Percentiles rank a stretch among this genome's conserved stretches.
These are phyloP conservation scores for Romanogobio albipinnatus DNA, from an alignment of 2,113 vertebrate genomes.

Conservation along the genomic window DNA sequence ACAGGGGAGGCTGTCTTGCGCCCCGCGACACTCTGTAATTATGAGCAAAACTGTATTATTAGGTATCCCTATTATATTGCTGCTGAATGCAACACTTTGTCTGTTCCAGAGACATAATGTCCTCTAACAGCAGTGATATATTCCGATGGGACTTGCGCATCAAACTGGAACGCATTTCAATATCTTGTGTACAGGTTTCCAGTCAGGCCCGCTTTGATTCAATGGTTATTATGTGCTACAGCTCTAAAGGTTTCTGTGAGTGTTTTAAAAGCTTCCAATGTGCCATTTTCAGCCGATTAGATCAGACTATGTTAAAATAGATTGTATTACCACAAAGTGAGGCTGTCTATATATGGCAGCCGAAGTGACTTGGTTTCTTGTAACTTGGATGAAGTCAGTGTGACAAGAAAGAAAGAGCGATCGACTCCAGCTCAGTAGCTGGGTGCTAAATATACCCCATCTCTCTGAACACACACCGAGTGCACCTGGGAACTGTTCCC, in stretches of 20 bases:
- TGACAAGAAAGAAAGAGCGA: constrained; percentile 5
- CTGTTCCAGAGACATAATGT: background rate
- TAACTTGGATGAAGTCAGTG: constrained; percentile 13
- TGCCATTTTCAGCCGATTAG: background rate
- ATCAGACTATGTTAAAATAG: constrained; percentile 19
- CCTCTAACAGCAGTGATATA: background rate
- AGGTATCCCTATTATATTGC: constrained; percentile 25
- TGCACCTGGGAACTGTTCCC: constrained; percentile 26
- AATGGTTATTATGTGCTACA: background rate
- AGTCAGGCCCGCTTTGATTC: background rate
- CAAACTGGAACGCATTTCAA: background rate
- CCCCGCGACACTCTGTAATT: constrained; percentile 35
- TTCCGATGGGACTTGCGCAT: background rate
- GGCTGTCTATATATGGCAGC: constrained; percentile 28
- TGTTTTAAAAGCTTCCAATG: constrained; percentile 14
- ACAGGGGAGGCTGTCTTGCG: constrained; percentile 11
- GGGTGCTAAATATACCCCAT: constrained; percentile 32
- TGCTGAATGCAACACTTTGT: background rate
- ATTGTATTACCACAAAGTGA: background rate
- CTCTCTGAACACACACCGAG: constrained; percentile 1
- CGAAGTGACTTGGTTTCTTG: background rate
- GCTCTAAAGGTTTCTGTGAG: background rate
- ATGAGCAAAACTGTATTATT: constrained; percentile 48
- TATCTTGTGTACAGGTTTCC: background rate
- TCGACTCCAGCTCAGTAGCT: background rate